phyloP scores from a whole-genome alignment of 2,888 invertebrate species.

The Hemicrepidius hirtus region DNA sequence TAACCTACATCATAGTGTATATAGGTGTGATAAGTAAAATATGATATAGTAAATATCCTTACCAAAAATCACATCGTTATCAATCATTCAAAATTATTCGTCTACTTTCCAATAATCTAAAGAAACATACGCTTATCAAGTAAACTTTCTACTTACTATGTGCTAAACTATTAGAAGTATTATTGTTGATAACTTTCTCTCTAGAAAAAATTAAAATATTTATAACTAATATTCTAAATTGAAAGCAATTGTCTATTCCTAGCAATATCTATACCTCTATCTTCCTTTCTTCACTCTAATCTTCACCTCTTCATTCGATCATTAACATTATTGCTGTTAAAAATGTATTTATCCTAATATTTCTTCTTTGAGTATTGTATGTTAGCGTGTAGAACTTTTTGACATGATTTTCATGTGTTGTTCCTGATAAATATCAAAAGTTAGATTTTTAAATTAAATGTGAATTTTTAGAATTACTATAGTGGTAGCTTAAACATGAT shows the following conservation, averaged over 20 bases:
- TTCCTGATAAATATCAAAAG: slow-evolving; percentile 1
- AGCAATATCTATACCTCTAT: slow-evolving; percentile 56
- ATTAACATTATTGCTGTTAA: slow-evolving; percentile 27
- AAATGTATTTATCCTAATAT: slow-evolving; percentile 18
- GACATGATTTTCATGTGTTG: slow-evolving; percentile 20
- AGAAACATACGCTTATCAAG: slow-evolving; percentile 43
- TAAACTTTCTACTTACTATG: slow-evolving; percentile 30
- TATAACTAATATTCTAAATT: slow-evolving; percentile 70
- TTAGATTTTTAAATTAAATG: slow-evolving; percentile 18
- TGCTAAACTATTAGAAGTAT: slow-evolving; percentile 38
- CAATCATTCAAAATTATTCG: slow-evolving; percentile 33
- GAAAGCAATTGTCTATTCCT: slow-evolving; percentile 70
- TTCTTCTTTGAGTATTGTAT: slow-evolving; percentile 5
- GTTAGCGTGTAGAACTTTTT: slow-evolving; percentile 18
- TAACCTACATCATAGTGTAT: slow-evolving; percentile 43
- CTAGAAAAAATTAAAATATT: slow-evolving; percentile 42
- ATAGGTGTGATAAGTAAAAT: slow-evolving; percentile 38
- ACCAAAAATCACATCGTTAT: slow-evolving; percentile 35
- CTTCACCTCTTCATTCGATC: slow-evolving; percentile 28
- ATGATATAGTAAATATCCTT: slow-evolving; percentile 10
- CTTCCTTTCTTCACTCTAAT: slow-evolving; percentile 30
- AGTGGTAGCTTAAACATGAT: slow-evolving; percentile 1
- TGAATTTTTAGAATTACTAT: background rate
- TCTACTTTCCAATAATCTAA: slow-evolving; percentile 34
- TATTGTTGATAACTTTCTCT: slow-evolving; percentile 44